Conservation (phyloP, 2,113 vertebrate genomes). For the Hypanus sabinus region DNA sequence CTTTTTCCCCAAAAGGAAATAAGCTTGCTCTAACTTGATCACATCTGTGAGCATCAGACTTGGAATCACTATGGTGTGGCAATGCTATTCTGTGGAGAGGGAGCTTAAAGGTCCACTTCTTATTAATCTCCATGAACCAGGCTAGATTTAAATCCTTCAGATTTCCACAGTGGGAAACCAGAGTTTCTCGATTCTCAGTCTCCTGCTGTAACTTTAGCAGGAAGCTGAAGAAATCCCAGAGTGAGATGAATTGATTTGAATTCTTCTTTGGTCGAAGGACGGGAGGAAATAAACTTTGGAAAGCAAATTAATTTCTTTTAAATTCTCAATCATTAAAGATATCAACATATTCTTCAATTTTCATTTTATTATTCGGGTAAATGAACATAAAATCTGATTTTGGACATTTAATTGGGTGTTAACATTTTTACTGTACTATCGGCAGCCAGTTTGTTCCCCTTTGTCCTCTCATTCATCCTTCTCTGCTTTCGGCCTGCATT, state of each 20-base stretch:
- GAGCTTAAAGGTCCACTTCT: background rate
- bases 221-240: background rate
- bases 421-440: background rate
- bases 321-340: background rate
- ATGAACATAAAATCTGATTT: background rate
- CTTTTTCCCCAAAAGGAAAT: background rate
- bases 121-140: background rate
- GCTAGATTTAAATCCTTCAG: background rate
- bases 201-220: background rate
- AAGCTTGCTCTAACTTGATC: background rate
- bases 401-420: background rate
- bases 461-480: background rate
- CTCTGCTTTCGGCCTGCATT: background rate
- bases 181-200: background rate
- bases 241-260: background rate
- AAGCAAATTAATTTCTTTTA: background rate
- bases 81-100: background rate
- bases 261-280: background rate
- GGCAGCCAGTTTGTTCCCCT: background rate
- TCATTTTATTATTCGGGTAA: background rate
- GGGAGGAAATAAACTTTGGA: background rate
- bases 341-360: background rate
- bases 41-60: background rate
- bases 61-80: background rate
- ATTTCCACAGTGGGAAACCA: background rate